phyloP scores from a whole-genome alignment of 1,140 invertebrate genomes.

The Drosophila tsacasi region DNA sequence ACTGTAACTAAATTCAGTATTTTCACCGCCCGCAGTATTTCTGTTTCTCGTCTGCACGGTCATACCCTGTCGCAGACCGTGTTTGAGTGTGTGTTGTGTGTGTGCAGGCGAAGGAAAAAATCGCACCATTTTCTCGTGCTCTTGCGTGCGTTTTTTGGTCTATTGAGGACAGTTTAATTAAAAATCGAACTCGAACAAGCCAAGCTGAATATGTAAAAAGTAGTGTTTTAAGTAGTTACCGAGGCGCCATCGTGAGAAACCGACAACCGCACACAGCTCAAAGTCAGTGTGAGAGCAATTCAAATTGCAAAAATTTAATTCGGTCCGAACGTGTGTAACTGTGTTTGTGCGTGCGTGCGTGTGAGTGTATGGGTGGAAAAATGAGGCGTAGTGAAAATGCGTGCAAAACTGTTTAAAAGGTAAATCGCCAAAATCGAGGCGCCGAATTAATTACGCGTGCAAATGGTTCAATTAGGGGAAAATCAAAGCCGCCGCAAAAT shows the following conservation, averaged over 20 bases:
- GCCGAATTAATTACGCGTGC: slow-evolving; percentile 17
- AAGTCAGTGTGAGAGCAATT: slow-evolving; percentile 33
- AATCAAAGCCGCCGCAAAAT: slow-evolving; percentile 12
- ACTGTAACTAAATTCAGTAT: slow-evolving; percentile 2
- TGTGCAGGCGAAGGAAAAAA: slow-evolving; percentile 72
- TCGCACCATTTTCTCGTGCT: slow-evolving; percentile 79
- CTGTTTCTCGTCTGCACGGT: not conserved
- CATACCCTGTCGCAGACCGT: slow-evolving; percentile 44
- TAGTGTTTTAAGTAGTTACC: slow-evolving; percentile 50
- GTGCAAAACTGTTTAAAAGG: slow-evolving; percentile 71
- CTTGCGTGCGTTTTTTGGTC: slow-evolving; percentile 66
- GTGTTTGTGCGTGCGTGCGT: slow-evolving; percentile 69
- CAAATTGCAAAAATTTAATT: slow-evolving; percentile 52
- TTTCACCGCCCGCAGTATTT: slow-evolving; percentile 19
- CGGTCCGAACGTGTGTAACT: slow-evolving; percentile 62
- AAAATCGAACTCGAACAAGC: slow-evolving; percentile 28
- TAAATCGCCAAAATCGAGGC: slow-evolving; percentile 41
- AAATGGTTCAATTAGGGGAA: slow-evolving; percentile 6
- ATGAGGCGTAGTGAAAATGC: slow-evolving; percentile 80
- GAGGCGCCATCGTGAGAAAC: slow-evolving; percentile 25
- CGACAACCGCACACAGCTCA: slow-evolving; percentile 29
- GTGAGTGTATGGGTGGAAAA: slow-evolving; percentile 70
- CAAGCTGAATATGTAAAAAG: slow-evolving; percentile 48
- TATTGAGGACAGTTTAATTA: slow-evolving; percentile 56
- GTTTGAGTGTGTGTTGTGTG: slow-evolving; percentile 65